Evolutionary conservation across 2,888 invertebrate genomes (phyloP).

Genomic region (Oscheius sp.): DNA sequence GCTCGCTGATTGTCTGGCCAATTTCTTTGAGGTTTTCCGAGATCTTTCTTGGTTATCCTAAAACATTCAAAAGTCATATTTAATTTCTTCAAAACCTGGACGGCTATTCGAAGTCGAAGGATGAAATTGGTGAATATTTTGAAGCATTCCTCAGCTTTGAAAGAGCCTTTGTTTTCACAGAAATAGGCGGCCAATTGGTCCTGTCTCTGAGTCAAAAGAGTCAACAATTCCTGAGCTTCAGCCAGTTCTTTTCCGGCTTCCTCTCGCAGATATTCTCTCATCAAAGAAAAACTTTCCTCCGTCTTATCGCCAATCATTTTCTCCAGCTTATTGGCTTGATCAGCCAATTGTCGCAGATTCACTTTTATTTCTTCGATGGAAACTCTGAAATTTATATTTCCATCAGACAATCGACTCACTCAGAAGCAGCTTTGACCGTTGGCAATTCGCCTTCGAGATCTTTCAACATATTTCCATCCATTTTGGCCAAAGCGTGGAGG

Average conservation of each 20-base stretch:
- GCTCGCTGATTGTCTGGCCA: not conserved
- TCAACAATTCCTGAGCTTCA: not conserved
- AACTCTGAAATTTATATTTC: slow-evolving; percentile 19
- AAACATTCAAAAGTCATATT: not conserved
- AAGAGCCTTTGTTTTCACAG: slow-evolving; percentile 49
- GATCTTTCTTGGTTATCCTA: slow-evolving; percentile 29
- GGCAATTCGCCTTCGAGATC: slow-evolving; percentile 37
- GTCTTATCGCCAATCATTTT: slow-evolving; percentile 26
- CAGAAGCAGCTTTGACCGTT: slow-evolving; percentile 34
- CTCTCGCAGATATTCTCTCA: slow-evolving; percentile 25
- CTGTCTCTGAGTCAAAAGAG: slow-evolving; percentile 26
- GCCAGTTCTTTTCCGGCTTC: not conserved
- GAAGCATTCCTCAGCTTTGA: slow-evolving; percentile 66
- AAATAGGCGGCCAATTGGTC: slow-evolving; percentile 42
- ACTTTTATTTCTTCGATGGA: slow-evolving; percentile 47
- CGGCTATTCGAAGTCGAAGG: slow-evolving; percentile 47
- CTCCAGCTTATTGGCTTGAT: slow-evolving; percentile 32
- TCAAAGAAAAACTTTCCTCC: slow-evolving; percentile 28
- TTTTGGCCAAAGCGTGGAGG: slow-evolving; percentile 42
- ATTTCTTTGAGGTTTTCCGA: slow-evolving; percentile 4
- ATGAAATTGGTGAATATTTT: slow-evolving; percentile 64
- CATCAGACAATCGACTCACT: not conserved
- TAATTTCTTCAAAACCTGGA: slow-evolving; percentile 12
- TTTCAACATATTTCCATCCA: slow-evolving; percentile 33
- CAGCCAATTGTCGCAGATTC: slow-evolving; percentile 31